Percentiles rank a stretch among this genome's conserved stretches.
These are phyloP conservation scores for Patella depressa DNA, from an alignment of 2,888 invertebrate genomes.

Conservation along the genomic window DNA sequence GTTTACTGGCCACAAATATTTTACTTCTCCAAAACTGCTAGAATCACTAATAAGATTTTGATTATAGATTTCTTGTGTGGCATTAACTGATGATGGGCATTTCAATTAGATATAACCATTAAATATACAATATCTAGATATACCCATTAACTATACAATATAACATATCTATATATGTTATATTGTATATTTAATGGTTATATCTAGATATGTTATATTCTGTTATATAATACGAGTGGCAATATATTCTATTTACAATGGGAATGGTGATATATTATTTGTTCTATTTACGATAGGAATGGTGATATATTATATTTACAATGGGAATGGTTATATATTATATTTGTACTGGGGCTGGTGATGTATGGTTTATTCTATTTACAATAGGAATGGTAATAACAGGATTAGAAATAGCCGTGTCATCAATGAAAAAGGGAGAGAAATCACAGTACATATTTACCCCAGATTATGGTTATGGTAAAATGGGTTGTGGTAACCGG, in stretches of 20 bases:
- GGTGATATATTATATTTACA: background rate
- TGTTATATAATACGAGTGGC: too few relatives aligned
- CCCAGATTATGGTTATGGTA: slow-evolving; percentile 82
- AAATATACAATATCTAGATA: too few relatives aligned
- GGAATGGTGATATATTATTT: background rate
- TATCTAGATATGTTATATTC: too few relatives aligned
- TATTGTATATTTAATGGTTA: too few relatives aligned
- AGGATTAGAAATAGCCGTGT: slow-evolving; percentile 82
- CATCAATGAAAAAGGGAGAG: slow-evolving; percentile 86
- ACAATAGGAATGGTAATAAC: slow-evolving; percentile 70
- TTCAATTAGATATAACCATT: too few relatives aligned
- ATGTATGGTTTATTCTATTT: background rate
- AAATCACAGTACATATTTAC: slow-evolving; percentile 83
- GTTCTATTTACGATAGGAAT: background rate
- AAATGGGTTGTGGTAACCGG: slow-evolving; percentile 83
- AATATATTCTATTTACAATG: background rate
- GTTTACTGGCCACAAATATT: too few relatives aligned
- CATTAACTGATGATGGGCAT: too few relatives aligned
- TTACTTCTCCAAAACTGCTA: too few relatives aligned
- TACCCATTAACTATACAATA: too few relatives aligned
- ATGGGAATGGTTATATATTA: slow-evolving; percentile 63
- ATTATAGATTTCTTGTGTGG: too few relatives aligned
- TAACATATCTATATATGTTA: too few relatives aligned
- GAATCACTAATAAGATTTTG: too few relatives aligned
- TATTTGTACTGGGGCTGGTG: background rate